Evolutionary conservation across 92 coral and sea anemone species (phyloP), one percentile per base, ranked within the genome.

Genomic region (Chrysogorgia sp.): DNA sequence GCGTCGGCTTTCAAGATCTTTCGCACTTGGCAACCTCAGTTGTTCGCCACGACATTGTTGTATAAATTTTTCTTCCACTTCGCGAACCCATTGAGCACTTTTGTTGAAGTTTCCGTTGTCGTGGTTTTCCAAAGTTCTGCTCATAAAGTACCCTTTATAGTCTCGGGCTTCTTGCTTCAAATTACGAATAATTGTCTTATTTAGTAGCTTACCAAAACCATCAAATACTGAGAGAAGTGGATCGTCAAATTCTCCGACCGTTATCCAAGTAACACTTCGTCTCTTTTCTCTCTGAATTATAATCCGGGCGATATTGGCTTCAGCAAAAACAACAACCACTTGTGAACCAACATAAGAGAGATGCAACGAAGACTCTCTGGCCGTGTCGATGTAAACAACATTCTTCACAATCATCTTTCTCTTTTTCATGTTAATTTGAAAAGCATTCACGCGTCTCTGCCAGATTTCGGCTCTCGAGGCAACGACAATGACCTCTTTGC

Each of bases 201-300:
- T 34, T 15, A 25, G 25, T 3, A 72, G 58, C 20, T 72, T 53
- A 3, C 79, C 79, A 10, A 32, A 52, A 26, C 32, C 33, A 40
- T 72, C 79, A 55, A 15, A 72, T n/a, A 52, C 41, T 41, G 32
- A 7, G 0, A 72, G 79, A 12, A 72, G 79, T 47, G 79, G 79
- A 33, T 20, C 50, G 53, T 72, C 79, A 28, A 15, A 72, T 72
- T 34, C 33, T 24, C 33, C 25, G 20, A 72, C 52, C 17, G 12
- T 41, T 28, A 72, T 72, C 79, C 79, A 72, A 7, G 48, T 53
- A 15, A 21, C 23, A 52, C 59, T 21, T 34, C 10, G 58, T 30
- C 7, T 22, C 33, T 32, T 53, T 53, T 59, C 79, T 17, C 5
- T 1, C 23, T 59, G 47, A 15, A 72, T 53, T 10, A 72, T 7